A percentile compares a stretch with the other conserved stretches of the same genome.
Evolutionary conservation across 2,888 invertebrate species (phyloP).

Genomic region (Dicycla oo): DNA sequence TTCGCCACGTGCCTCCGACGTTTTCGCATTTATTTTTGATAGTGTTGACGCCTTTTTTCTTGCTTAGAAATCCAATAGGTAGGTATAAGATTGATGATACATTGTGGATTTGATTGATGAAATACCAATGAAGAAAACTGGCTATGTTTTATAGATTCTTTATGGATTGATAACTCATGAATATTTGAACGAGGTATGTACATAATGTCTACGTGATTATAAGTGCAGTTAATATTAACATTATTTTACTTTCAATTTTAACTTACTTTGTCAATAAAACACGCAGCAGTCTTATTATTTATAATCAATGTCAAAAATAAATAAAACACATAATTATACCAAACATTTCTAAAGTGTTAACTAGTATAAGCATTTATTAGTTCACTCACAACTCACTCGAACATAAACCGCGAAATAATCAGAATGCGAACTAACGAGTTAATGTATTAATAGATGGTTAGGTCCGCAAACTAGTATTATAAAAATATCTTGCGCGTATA

Average conservation of each 20-base stretch:
- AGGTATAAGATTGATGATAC: slow-evolving; percentile 57
- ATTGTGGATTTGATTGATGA: slow-evolving; percentile 46
- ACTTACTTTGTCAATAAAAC: background rate
- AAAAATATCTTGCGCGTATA: slow-evolving; percentile 59
- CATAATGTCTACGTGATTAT: slow-evolving; percentile 8
- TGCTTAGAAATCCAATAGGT: slow-evolving; percentile 45
- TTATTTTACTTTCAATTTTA: background rate
- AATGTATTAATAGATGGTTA: slow-evolving; percentile 45
- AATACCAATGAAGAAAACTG: slow-evolving; percentile 21
- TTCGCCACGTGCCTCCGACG: slow-evolving; percentile 54
- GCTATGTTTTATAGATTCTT: slow-evolving; percentile 18
- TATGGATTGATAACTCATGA: slow-evolving; percentile 15
- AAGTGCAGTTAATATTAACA: slow-evolving; percentile 5
- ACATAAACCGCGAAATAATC: slow-evolving; percentile 42
- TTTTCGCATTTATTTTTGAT: slow-evolving; percentile 58
- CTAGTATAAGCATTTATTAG: slow-evolving; percentile 30
- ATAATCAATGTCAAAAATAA: slow-evolving; percentile 1
- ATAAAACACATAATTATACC: background rate
- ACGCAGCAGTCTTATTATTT: background rate
- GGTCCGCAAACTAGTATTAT: slow-evolving; percentile 49
- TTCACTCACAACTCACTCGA: slow-evolving; percentile 32
- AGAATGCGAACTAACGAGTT: slow-evolving; percentile 49
- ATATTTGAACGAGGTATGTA: slow-evolving; percentile 13
- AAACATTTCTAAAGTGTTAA: slow-evolving; percentile 15
- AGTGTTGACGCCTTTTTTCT: slow-evolving; percentile 47